These are phyloP conservation scores for Lanius collurio DNA, from an alignment of 2,113 vertebrate species.

Conservation along the genomic window DNA sequence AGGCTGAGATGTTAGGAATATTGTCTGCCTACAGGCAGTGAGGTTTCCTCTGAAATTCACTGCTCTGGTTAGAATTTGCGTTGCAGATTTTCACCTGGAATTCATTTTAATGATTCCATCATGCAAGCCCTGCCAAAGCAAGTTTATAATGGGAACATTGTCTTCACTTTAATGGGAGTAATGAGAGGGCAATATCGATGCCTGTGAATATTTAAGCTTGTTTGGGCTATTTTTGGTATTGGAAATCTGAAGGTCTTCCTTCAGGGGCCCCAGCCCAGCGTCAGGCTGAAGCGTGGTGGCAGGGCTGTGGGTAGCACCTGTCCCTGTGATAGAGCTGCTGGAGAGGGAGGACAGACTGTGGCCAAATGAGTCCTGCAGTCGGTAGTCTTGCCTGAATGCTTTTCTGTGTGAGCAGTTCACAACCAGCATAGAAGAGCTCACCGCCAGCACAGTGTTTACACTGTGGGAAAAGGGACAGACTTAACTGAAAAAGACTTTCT, in stretches of 20 bases:
- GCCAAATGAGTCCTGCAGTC: neutral
- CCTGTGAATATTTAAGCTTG: neutral
- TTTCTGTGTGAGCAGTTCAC: neutral
- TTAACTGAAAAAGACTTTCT: neutral
- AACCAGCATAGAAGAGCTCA: neutral
- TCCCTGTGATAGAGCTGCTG: neutral
- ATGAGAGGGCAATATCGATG: neutral
- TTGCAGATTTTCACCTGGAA: slow-evolving; percentile 25
- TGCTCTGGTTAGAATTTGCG: neutral
- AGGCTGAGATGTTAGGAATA: neutral
- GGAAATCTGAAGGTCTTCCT: neutral
- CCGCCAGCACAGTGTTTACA: fast-evolving
- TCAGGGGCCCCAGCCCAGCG: neutral
- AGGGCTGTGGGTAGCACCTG: neutral
- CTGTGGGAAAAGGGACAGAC: neutral
- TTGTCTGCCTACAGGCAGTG: neutral
- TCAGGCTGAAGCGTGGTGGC: neutral
- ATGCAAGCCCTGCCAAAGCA: neutral
- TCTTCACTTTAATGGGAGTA: neutral
- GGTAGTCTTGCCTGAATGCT: neutral
- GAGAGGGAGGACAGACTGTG: fast-evolving
- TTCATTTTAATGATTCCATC: slow-evolving; percentile 3
- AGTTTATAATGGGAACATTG: neutral
- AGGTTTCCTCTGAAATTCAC: neutral
- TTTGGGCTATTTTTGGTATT: neutral